Evolutionary conservation across 2,888 invertebrate genomes (phyloP).

Genomic region (Bruchidius siliquastri): DNA sequence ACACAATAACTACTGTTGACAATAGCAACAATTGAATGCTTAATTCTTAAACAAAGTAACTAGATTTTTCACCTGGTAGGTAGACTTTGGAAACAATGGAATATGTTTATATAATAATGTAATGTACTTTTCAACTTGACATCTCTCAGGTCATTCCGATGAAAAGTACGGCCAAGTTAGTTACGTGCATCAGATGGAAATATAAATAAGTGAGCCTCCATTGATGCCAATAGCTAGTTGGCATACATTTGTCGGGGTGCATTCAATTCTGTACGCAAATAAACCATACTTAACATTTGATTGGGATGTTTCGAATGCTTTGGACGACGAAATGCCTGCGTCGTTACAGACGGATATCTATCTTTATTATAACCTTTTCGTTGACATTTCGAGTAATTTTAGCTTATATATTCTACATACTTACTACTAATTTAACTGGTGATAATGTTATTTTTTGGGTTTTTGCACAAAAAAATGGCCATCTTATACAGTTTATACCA

Average conservation of each 20-base stretch:
- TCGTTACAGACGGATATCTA: constrained; percentile 1
- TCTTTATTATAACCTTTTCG: constrained; percentile 3
- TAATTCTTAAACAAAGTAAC: too few relatives aligned
- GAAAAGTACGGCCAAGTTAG: not conserved
- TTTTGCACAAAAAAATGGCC: too few relatives aligned
- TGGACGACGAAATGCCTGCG: constrained; percentile 7
- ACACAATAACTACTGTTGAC: too few relatives aligned
- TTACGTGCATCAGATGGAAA: not conserved
- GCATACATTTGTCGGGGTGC: not conserved
- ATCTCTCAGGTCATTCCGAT: not conserved
- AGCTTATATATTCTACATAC: not conserved
- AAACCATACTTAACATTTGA: constrained; percentile 30
- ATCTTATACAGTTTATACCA: too few relatives aligned
- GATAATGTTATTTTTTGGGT: too few relatives aligned
- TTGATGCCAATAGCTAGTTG: constrained; percentile 17
- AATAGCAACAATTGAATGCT: too few relatives aligned
- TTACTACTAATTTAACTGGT: too few relatives aligned
- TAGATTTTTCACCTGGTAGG: too few relatives aligned
- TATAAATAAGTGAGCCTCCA: not conserved
- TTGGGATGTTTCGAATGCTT: constrained; percentile 21
- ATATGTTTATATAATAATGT: too few relatives aligned
- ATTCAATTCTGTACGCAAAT: constrained; percentile 32
- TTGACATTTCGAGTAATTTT: not conserved
- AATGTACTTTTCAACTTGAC: too few relatives aligned
- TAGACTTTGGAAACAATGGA: too few relatives aligned